phyloP scores from a whole-genome alignment of 2,797 vertebrate genomes.

The Coreius guichenoti region DNA sequence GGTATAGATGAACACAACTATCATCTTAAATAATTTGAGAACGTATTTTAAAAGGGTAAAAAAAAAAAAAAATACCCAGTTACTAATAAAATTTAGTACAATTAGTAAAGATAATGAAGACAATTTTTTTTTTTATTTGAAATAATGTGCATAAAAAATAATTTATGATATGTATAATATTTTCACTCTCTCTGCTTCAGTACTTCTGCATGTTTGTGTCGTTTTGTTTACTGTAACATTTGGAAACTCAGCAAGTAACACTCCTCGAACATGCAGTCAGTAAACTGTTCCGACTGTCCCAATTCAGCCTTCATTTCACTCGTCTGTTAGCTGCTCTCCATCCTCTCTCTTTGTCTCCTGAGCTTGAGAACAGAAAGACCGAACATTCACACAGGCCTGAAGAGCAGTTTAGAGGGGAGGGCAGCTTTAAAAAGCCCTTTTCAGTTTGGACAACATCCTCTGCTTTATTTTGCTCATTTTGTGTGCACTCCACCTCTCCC shows the following conservation, averaged over 20 bases:
- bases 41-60: too few species aligned
- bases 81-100: too few species aligned
- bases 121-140: neutral
- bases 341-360: slow-evolving; percentile 35
- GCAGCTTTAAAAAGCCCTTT: slow-evolving; percentile 42
- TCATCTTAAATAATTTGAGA: neutral
- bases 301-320: slow-evolving; percentile 24
- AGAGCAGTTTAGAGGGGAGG: slow-evolving; percentile 46
- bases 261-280: slow-evolving; percentile 1
- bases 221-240: neutral
- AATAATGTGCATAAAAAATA: neutral
- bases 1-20: neutral
- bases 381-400: slow-evolving; percentile 45
- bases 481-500: slow-evolving; percentile 35
- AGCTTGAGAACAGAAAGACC: slow-evolving; percentile 46
- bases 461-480: slow-evolving; percentile 45
- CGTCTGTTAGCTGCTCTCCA: slow-evolving; percentile 10
- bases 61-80: too few species aligned
- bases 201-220: neutral
- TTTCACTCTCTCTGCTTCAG: neutral
- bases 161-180: neutral
- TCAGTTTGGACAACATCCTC: slow-evolving; percentile 37
- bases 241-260: neutral
- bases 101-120: too few species aligned
- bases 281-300: slow-evolving; percentile 11